Evolutionary conservation across 1,140 invertebrate genomes (phyloP), one percentile per base, ranked within the genome.

Genomic region (Hormaphis cornu): DNA sequence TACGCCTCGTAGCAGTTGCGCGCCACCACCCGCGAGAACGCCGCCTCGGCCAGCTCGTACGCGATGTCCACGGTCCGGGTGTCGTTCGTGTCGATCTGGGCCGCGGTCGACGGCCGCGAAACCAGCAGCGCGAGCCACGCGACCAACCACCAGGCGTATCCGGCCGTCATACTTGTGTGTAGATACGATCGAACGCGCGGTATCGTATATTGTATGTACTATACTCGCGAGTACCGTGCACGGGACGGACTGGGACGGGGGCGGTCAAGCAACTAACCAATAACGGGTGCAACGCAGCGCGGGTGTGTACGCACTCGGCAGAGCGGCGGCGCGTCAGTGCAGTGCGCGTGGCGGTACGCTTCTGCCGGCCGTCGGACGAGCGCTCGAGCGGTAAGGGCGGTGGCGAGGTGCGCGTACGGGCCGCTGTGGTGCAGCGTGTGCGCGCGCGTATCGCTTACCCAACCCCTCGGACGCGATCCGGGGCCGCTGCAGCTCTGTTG

Each of bases 1-100:
- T 66, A 66, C 20, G 18, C 6, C 12, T 66, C 61, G 61, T 24
- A 66, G 14, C 61, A 66, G 28, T 66, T 66, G 26, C 35, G 61
- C 26, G 44, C 3, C 30, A 66, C 9, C 18, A 66, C 28, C 12
- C 61, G 44, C 10, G 3, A 20, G 20, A 66, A 66, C 44, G 61
- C 61, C 20, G 50, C 7, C 2, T 66, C 61, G 18, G 61, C 44
- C 0, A 66, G 28, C 18, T 66, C 61, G 61, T 66, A 66, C 18
- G 24, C 28, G 3, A 50, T 2, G 12, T 46, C n/a, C n/a, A n/a
- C 28, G n/a, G 12, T 9, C 18, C 35, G 20, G n/a, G 14, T n/a
- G n/a, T n/a, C n/a, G n/a, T n/a, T n/a, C n/a, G n/a, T n/a, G n/a
- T n/a, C n/a, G n/a, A n/a, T n/a, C n/a, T n/a, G 8, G 5, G n/a